Evolutionary conservation across 2,888 invertebrate species (phyloP), one percentile per base, ranked within the genome.

Genomic region (Amiota communis): DNA sequence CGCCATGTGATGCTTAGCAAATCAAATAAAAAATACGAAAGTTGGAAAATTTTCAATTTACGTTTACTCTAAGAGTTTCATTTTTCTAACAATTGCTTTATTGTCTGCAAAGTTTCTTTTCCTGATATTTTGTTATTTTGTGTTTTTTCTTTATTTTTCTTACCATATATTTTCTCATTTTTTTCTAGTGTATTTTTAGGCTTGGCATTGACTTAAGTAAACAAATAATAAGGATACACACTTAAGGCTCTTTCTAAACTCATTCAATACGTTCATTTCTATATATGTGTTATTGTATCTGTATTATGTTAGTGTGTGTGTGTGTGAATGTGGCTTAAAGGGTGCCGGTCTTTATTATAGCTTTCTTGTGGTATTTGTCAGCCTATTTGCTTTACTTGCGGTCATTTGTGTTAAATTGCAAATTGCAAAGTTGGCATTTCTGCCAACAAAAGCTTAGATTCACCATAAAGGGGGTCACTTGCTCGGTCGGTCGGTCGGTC

Each of bases 391-490:
- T 81, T 78, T 76, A 78, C 76, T 76, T 85, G 83, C 78, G 81
- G 83, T 76, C 77, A 71, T 74, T 64, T 71, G 69, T 71, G 75
- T 75, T 78, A 79, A 83, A 81, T 81, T 79, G 75, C 81, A 84
- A 86, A 86, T 83, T 81, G 86, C 82, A 77, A 78, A 85, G 79
- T 81, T 84, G 78, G 82, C 86, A 81, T 76, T 84, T 81, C 70
- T 51, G 57, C 67, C 59, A 48, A 51, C 49, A 17, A 65, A n/a
- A 51, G 13, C 36, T 36, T 8, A 59, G 13, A 63, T 36, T 15
- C 36, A 63, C 11, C 11, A 12, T 63, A 23, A 12, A 36, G 11
- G 10, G 12, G 36, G 63, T 63, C n/a, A 13, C 3, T 63, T 6
- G 3, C 3, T 36, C 13, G 46, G 1, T 63, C n/a, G 36, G 0